A percentile compares a stretch with the other conserved stretches of the same genome.
These are phyloP conservation scores for Deroplatys truncata DNA, from an alignment of 2,888 invertebrate genomes.

Conservation along the genomic window DNA sequence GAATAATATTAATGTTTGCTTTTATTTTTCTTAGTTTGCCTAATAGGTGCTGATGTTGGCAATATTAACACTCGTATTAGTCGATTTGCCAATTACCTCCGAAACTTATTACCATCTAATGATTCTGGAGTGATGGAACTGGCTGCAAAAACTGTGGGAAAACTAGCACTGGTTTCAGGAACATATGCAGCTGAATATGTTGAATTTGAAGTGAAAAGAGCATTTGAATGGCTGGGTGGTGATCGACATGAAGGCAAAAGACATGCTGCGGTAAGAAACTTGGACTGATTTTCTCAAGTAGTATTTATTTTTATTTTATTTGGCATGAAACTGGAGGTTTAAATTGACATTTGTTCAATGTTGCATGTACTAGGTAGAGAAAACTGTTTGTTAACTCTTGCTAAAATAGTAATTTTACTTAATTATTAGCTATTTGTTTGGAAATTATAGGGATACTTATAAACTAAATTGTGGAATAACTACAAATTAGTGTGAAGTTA, in stretches of 20 bases:
- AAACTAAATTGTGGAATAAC: too few species aligned
- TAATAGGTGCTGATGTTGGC: slow-evolving; percentile 90
- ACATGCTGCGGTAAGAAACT: slow-evolving; percentile 70
- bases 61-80: slow-evolving; percentile 86
- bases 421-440: too few species aligned
- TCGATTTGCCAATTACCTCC: slow-evolving; percentile 87
- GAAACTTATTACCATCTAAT: slow-evolving; percentile 83
- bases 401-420: too few species aligned
- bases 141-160: slow-evolving; percentile 92
- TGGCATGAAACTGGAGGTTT: not conserved
- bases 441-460: too few species aligned
- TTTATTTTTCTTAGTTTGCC: slow-evolving; percentile 70
- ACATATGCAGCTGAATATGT: slow-evolving; percentile 95
- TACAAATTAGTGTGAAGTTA: too few species aligned
- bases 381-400: too few species aligned
- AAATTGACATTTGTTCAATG: too few species aligned
- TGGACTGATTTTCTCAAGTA: slow-evolving; percentile 12
- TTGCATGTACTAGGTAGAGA: too few species aligned
- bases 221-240: slow-evolving; percentile 91
- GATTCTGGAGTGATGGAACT: slow-evolving; percentile 94
- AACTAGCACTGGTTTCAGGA: slow-evolving; percentile 84
- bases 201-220: slow-evolving; percentile 94
- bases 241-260: slow-evolving; percentile 87
- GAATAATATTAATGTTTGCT: not conserved
- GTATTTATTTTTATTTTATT: not conserved